Evolutionary conservation across 1,140 invertebrate genomes (phyloP).

Genomic region (Plectrocnemia conspersa): DNA sequence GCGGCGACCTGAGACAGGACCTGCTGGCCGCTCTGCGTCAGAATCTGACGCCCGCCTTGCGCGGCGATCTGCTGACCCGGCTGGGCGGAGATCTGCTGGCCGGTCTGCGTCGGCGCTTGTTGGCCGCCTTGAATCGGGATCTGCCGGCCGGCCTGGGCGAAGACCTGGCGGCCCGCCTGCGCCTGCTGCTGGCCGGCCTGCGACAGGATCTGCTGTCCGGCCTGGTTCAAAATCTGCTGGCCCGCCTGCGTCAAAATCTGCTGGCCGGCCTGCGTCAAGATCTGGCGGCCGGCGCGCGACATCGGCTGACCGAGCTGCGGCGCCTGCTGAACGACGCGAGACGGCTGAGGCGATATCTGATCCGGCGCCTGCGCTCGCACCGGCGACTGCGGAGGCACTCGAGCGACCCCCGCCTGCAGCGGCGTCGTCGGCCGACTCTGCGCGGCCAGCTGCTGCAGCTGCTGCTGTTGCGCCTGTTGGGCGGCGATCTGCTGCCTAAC

Average conservation of each 20-base stretch:
- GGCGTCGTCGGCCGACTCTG: no score
- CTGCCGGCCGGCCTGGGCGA: conserved; percentile 49
- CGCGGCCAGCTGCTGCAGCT: no score
- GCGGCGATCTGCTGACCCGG: conserved; percentile 38
- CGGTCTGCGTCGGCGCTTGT: conserved; percentile 45
- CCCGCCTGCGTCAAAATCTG: conserved; percentile 47
- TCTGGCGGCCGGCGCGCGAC: no score
- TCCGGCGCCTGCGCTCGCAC: background rate
- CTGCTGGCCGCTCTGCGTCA: conserved; percentile 44
- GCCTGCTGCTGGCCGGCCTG: conserved; percentile 38
- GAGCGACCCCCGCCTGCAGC: conserved; percentile 33
- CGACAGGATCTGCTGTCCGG: conserved; percentile 48
- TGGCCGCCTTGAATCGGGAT: conserved; percentile 46
- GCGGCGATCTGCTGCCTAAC: conserved; percentile 44
- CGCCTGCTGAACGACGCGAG: background rate
- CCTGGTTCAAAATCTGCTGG: conserved; percentile 43
- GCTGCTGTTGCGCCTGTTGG: conserved; percentile 47
- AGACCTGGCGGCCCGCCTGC: conserved; percentile 37
- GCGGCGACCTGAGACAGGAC: conserved; percentile 45
- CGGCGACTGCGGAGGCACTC: conserved; percentile 6
- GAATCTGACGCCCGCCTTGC: conserved; percentile 19
- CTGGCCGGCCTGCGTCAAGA: conserved; percentile 42
- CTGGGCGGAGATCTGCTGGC: conserved; percentile 46
- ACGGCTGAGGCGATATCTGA: background rate
- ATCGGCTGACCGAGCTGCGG: background rate